Percentiles rank a stretch among this genome's conserved stretches.
Evolutionary conservation across 2,888 invertebrate species (phyloP).

Genomic region (Frankliniella fusca): DNA sequence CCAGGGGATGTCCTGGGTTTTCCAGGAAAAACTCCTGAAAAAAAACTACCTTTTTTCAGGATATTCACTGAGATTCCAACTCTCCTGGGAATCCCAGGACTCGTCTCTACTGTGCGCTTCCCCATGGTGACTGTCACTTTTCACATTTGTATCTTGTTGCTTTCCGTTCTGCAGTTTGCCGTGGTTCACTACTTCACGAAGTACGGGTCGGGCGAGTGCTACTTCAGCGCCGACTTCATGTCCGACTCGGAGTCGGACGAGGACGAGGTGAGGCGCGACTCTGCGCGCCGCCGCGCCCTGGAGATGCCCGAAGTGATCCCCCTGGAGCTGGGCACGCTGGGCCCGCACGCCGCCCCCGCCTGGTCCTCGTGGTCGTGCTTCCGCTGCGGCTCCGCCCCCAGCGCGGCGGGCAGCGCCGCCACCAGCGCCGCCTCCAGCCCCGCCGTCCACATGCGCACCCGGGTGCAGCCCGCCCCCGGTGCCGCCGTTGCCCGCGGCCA

Average conservation of each 20-base stretch:
- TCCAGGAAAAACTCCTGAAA: too few relatives aligned
- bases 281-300: constrained; percentile 38
- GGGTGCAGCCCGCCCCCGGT: constrained; percentile 20
- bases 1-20: too few relatives aligned
- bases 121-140: too few relatives aligned
- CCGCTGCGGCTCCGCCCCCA: constrained; percentile 3
- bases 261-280: constrained; percentile 43
- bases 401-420: constrained; percentile 44
- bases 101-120: too few relatives aligned
- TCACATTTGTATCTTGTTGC: too few relatives aligned
- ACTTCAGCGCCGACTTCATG: constrained; percentile 62
- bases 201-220: constrained; percentile 73
- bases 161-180: constrained; percentile 62
- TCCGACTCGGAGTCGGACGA: constrained; percentile 57
- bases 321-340: constrained; percentile 23
- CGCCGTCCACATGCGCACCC: constrained; percentile 37
- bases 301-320: constrained; percentile 23
- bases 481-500: background rate
- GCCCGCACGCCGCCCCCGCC: constrained; percentile 44
- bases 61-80: too few relatives aligned
- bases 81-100: too few relatives aligned
- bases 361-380: constrained; percentile 19
- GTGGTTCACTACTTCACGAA: constrained; percentile 85
- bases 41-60: too few relatives aligned
- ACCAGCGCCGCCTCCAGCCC: constrained; percentile 37